These are phyloP conservation scores for Crioceris asparagi DNA, from an alignment of 2,888 invertebrate genomes.

Conservation along the genomic window DNA sequence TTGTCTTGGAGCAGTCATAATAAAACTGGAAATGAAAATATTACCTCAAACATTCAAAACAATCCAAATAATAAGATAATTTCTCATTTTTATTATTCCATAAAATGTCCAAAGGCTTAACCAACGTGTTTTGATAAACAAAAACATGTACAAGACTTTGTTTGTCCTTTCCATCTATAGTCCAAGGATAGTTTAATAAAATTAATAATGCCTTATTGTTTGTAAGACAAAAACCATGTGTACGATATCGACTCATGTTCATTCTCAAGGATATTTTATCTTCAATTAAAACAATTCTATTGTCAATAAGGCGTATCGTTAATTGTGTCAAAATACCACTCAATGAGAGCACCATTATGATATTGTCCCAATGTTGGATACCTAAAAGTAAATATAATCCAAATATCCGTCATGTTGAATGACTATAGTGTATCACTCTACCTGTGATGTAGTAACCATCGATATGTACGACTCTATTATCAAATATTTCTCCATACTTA, in stretches of 20 bases:
- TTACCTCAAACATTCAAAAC: constrained; percentile 33
- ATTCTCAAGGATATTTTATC: constrained; percentile 25
- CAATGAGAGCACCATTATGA: constrained; percentile 25
- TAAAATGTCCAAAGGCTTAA: constrained; percentile 27
- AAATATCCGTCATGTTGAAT: constrained; percentile 5
- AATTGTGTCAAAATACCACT: constrained; percentile 29
- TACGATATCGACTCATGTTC: constrained; percentile 25
- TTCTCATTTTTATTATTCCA: constrained; percentile 25
- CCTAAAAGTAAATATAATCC: constrained; percentile 21
- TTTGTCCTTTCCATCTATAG: constrained; percentile 21
- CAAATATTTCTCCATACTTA: constrained; percentile 25
- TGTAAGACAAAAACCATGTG: constrained; percentile 29
- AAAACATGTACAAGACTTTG: constrained; percentile 23
- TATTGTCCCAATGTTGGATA: constrained; percentile 25
- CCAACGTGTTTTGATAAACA: constrained; percentile 24
- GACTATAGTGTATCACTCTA: constrained; percentile 11
- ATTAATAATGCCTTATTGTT: constrained; percentile 27
- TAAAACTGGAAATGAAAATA: too few species aligned
- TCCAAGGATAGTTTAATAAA: constrained; percentile 26
- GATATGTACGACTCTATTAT: constrained; percentile 22
- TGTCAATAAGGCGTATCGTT: constrained; percentile 20
- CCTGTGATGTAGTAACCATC: constrained; percentile 30
- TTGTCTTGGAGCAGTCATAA: neutral
- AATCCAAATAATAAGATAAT: constrained; percentile 31
- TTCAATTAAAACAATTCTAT: constrained; percentile 26